Percentiles rank a stretch among this genome's conserved stretches.
Conservation (phyloP, 2,888 invertebrate species). For the Oxytorus armatus region DNA sequence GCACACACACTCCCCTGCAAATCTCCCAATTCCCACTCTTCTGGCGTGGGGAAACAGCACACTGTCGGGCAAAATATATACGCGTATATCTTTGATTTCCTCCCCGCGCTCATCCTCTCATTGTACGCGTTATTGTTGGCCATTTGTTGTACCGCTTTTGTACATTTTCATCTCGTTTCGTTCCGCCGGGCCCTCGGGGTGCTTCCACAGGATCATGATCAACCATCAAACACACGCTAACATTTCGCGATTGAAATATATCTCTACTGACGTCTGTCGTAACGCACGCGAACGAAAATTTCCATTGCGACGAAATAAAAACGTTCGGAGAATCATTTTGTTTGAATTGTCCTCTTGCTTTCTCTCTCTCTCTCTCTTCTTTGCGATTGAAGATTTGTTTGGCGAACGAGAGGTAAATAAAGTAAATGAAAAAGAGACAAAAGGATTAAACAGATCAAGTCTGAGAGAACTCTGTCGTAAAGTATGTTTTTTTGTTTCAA, state of each 20-base stretch:
- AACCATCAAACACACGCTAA: too few relatives aligned
- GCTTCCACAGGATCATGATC: too few relatives aligned
- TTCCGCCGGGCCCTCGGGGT: too few relatives aligned
- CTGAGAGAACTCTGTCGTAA: slow-evolving; percentile 12
- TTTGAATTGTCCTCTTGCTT: slow-evolving; percentile 28
- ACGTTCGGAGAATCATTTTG: slow-evolving; percentile 26
- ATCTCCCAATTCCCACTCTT: slow-evolving; percentile 16
- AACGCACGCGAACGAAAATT: too few relatives aligned
- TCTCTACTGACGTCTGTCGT: too few relatives aligned
- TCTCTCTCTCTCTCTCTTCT: slow-evolving; percentile 29
- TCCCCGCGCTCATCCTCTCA: too few relatives aligned
- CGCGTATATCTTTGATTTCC: too few relatives aligned
- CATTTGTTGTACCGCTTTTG: too few relatives aligned
- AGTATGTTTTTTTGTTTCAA: slow-evolving; percentile 64
- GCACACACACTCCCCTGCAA: slow-evolving; percentile 68
- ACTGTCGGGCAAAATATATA: slow-evolving; percentile 43
- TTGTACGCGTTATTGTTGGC: too few relatives aligned
- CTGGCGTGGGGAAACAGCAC: too few relatives aligned
- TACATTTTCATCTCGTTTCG: too few relatives aligned
- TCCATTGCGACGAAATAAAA: neutral
- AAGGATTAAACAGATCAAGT: slow-evolving; percentile 47
- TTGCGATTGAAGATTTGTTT: slow-evolving; percentile 54
- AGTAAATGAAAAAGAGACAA: slow-evolving; percentile 6
- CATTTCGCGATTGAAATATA: too few relatives aligned
- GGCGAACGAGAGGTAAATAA: neutral